Percentiles rank a stretch among this genome's conserved stretches.
These are phyloP conservation scores for Elegia similella DNA, from an alignment of 2,888 invertebrate species.

Conservation along the genomic window DNA sequence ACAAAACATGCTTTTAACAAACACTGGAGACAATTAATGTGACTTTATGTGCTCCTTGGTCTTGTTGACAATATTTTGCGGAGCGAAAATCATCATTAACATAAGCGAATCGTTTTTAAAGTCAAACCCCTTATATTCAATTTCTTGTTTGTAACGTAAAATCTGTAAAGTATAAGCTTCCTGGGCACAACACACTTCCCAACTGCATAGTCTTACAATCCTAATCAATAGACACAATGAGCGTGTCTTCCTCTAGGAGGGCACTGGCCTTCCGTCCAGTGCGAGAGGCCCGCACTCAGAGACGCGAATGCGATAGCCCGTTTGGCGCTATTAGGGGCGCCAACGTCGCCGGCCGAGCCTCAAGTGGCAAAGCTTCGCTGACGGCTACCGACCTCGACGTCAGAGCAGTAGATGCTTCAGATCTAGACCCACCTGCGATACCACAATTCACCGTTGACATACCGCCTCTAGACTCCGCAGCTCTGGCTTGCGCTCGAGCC, in stretches of 20 bases:
- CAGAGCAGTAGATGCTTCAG: slow-evolving; percentile 77
- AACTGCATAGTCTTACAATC: slow-evolving; percentile 18
- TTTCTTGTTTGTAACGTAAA: neutral
- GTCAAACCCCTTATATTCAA: neutral
- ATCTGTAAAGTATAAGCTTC: neutral
- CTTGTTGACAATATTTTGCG: too few species aligned
- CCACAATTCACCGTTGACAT: slow-evolving; percentile 43
- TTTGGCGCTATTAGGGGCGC: slow-evolving; percentile 65
- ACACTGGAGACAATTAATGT: neutral
- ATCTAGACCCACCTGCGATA: slow-evolving; percentile 51
- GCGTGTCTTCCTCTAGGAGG: slow-evolving; percentile 59
- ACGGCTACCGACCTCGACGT: slow-evolving; percentile 67
- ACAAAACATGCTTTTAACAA: neutral
- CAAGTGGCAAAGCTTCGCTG: slow-evolving; percentile 61
- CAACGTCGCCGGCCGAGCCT: slow-evolving; percentile 53
- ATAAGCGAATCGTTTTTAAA: neutral
- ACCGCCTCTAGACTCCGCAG: slow-evolving; percentile 45
- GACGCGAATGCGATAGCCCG: slow-evolving; percentile 62
- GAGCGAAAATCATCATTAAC: too few species aligned
- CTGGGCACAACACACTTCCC: slow-evolving; percentile 4
- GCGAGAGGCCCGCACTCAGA: slow-evolving; percentile 69
- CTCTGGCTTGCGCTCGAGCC: slow-evolving; percentile 54
- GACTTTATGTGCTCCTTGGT: too few species aligned
- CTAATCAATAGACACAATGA: slow-evolving; percentile 67
- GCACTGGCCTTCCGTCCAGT: slow-evolving; percentile 51